A percentile compares a stretch with the other conserved stretches of the same genome.
phyloP scores from a whole-genome alignment of 2,113 vertebrate species.

The Lasiurus cinereus region DNA sequence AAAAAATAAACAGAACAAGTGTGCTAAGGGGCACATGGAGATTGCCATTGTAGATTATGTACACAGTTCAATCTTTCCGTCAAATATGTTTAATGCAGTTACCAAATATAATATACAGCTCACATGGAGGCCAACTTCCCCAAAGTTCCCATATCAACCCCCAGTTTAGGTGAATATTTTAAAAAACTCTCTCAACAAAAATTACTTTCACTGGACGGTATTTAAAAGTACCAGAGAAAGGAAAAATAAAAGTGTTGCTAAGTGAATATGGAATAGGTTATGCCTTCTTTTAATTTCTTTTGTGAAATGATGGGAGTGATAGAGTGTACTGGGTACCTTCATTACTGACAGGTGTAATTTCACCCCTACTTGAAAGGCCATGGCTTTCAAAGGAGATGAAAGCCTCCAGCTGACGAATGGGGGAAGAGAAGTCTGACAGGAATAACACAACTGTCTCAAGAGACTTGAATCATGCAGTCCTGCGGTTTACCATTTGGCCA shows the following conservation, averaged over 20 bases:
- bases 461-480: conserved; percentile 63
- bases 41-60: not conserved
- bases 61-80: conserved; percentile 29
- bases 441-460: conserved; percentile 69
- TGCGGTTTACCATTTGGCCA: conserved; percentile 71
- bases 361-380: conserved; percentile 80
- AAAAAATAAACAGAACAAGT: conserved; percentile 79
- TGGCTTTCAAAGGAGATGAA: conserved; percentile 82
- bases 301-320: conserved; percentile 69
- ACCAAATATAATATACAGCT: conserved; percentile 5
- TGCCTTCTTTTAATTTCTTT: conserved; percentile 66
- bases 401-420: conserved; percentile 79
- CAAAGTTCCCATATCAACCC: not conserved
- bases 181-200: conserved; percentile 46
- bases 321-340: conserved; percentile 62
- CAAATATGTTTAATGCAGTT: conserved; percentile 50
- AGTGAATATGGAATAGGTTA: not conserved
- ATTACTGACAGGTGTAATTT: conserved; percentile 84
- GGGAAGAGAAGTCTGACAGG: conserved; percentile 71
- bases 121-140: conserved; percentile 7
- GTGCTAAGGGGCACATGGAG: conserved; percentile 63
- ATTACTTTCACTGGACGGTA: conserved; percentile 19
- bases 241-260: not conserved
- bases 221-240: conserved; percentile 22
- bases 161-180: not conserved